A percentile compares a stretch with the other conserved stretches of the same genome.
Evolutionary conservation across 2,888 invertebrate genomes (phyloP).

Genomic region (Caenorhabditis virilis): DNA sequence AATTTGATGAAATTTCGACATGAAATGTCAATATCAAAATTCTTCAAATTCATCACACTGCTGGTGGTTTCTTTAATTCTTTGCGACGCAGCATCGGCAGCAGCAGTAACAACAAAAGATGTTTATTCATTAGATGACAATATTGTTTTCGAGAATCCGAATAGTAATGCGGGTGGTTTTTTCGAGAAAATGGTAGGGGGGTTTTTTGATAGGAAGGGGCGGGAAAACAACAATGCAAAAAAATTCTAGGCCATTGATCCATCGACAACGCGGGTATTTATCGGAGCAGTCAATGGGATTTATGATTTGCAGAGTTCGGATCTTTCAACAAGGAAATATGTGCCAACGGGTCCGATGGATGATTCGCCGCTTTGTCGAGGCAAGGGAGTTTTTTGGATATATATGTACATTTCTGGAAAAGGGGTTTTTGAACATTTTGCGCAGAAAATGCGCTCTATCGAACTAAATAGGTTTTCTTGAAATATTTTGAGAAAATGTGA

Average conservation of each 20-base stretch:
- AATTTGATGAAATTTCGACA: conserved; percentile 11
- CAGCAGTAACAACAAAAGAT: too few species aligned
- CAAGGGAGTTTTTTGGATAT: conserved; percentile 9
- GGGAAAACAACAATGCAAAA: not conserved
- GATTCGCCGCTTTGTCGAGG: conserved; percentile 59
- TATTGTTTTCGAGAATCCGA: conserved; percentile 47
- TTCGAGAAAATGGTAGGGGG: conserved; percentile 57
- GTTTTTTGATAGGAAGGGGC: not conserved
- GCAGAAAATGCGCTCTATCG: too few species aligned
- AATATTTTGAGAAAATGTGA: too few species aligned
- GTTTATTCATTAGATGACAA: conserved; percentile 32
- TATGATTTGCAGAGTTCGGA: conserved; percentile 60
- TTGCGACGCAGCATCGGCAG: too few species aligned
- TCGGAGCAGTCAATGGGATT: conserved; percentile 66
- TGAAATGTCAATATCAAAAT: conserved; percentile 24
- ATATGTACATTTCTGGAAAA: not conserved
- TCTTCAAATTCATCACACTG: not conserved
- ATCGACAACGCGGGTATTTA: conserved; percentile 61
- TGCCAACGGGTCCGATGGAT: conserved; percentile 58
- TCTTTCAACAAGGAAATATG: conserved; percentile 53
- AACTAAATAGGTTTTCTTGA: too few species aligned
- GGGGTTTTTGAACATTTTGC: too few species aligned
- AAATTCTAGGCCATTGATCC: conserved; percentile 56
- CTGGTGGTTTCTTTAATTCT: not conserved
- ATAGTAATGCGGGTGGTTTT: conserved; percentile 28